Evolutionary conservation across 2,797 vertebrate genomes (phyloP).

Genomic region (Xyrichtys novacula): DNA sequence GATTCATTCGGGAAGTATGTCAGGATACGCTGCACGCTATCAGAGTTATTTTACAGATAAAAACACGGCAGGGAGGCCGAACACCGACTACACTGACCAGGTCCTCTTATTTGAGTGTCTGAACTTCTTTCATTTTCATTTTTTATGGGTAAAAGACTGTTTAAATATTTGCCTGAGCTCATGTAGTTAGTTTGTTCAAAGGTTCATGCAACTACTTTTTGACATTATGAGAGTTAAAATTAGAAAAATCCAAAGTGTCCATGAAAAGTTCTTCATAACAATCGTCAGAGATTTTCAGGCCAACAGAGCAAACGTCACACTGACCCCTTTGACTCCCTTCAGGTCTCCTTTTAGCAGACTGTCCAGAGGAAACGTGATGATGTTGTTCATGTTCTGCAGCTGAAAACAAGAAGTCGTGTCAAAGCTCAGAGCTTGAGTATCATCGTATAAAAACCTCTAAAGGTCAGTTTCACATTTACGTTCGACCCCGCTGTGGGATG

Average conservation of each 20-base stretch:
- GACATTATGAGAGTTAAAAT: no score
- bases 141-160: no score
- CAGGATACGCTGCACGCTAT: background rate
- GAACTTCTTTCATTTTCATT: no score
- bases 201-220: no score
- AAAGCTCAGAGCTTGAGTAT: background rate
- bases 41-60: background rate
- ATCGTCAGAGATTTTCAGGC: no score
- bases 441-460: background rate
- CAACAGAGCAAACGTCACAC: no score
- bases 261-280: no score
- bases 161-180: no score
- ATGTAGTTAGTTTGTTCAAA: no score
- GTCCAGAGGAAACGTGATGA: constrained; percentile 97
- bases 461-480: background rate
- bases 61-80: background rate
- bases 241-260: no score
- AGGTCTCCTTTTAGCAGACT: constrained; percentile 97
- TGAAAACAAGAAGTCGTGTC: constrained; percentile 61
- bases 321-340: constrained; percentile 97
- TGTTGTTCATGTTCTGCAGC: constrained; percentile 99
- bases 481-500: background rate
- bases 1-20: constrained; percentile 29
- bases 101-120: background rate
- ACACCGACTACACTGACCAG: no score